phyloP scores from a whole-genome alignment of 2,888 invertebrate genomes.

The Lasioglossum marginatum region DNA sequence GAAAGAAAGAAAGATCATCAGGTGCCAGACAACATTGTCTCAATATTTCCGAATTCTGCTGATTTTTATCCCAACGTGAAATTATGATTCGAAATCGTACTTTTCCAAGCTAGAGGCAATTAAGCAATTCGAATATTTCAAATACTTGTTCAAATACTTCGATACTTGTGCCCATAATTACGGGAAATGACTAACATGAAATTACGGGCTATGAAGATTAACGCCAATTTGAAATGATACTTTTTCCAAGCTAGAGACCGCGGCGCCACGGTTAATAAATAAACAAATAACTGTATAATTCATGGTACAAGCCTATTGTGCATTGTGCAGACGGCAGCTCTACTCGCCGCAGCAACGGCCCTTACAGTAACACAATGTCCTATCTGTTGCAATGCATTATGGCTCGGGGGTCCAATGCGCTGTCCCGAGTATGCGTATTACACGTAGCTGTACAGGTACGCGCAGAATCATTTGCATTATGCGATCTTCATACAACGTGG shows the following conservation, averaged over 20 bases:
- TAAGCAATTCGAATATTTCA: too few species aligned
- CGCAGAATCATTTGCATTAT: slow-evolving; percentile 57
- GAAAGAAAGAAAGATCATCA: too few species aligned
- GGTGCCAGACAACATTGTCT: too few species aligned
- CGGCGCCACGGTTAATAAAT: slow-evolving; percentile 64
- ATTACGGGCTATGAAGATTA: not conserved
- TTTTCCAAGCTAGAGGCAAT: too few species aligned
- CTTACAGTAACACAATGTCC: slow-evolving; percentile 68
- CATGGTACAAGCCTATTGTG: slow-evolving; percentile 66
- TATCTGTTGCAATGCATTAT: slow-evolving; percentile 70
- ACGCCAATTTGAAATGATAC: not conserved
- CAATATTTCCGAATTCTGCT: too few species aligned
- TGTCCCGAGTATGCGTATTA: slow-evolving; percentile 46
- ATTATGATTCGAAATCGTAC: too few species aligned
- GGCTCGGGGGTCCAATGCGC: slow-evolving; percentile 34
- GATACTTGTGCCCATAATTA: too few species aligned
- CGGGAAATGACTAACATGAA: not conserved
- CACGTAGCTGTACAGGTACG: slow-evolving; percentile 48
- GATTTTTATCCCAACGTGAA: too few species aligned
- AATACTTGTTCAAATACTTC: too few species aligned
- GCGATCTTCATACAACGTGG: slow-evolving; percentile 41
- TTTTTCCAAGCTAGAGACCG: slow-evolving; percentile 23
- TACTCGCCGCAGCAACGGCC: slow-evolving; percentile 39
- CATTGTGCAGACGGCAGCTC: slow-evolving; percentile 63
- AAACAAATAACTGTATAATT: slow-evolving; percentile 71